Percentiles rank a stretch among this genome's conserved stretches.
Conservation (phyloP, 2,797 vertebrate genomes). For the Pseudomugil tenellus region DNA sequence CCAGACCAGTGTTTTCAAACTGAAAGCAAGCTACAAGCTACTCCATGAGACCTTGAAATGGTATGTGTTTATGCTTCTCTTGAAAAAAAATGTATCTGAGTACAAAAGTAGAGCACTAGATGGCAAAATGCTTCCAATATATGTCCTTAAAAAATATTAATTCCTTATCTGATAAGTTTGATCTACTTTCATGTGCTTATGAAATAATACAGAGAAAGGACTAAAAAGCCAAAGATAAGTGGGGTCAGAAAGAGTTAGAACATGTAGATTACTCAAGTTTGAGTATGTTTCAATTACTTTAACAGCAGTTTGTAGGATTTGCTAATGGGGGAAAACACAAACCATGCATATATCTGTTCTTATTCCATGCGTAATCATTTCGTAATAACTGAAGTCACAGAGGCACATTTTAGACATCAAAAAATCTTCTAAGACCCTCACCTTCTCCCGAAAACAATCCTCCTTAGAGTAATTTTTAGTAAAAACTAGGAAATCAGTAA, state of each 20-base stretch:
- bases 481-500: constrained; percentile 3
- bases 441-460: constrained; percentile 12
- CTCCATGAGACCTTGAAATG: constrained; percentile 60
- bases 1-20: constrained; percentile 38
- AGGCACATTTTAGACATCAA: not conserved
- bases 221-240: not conserved
- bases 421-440: constrained; percentile 16
- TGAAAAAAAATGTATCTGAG: not conserved
- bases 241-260: not conserved
- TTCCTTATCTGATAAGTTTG: constrained; percentile 25
- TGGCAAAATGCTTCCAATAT: not conserved
- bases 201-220: not conserved
- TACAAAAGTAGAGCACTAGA: not conserved
- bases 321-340: constrained; percentile 6
- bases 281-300: not conserved
- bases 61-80: constrained; percentile 40
- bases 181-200: constrained; percentile 10
- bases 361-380: not conserved
- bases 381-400: not conserved
- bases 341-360: constrained; percentile 2
- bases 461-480: not conserved
- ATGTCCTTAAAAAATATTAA: constrained; percentile 34
- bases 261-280: not conserved
- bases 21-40: constrained; percentile 56
- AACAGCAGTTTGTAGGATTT: not conserved